Percentiles rank a stretch among this genome's conserved stretches.
Conservation (phyloP, 2,888 invertebrate species). For the Allophyes oxyacanthae region DNA sequence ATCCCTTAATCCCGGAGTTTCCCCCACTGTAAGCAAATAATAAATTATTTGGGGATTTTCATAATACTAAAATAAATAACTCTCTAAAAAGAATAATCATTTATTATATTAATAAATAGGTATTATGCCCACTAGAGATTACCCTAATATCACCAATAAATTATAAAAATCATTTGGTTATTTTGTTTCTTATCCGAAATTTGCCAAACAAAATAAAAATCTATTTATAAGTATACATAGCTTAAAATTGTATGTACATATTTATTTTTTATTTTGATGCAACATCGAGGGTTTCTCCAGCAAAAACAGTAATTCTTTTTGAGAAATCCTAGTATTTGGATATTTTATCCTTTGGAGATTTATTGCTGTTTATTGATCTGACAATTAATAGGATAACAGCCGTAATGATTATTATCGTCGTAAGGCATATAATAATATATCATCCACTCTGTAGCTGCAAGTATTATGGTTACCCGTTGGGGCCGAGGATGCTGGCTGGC, state of each 20-base stretch:
- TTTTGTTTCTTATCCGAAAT: background rate
- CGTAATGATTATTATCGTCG: too few relatives aligned
- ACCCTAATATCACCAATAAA: constrained; percentile 12
- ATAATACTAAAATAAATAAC: background rate
- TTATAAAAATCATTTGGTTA: constrained; percentile 7
- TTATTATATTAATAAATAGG: constrained; percentile 17
- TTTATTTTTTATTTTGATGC: background rate
- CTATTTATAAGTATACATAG: background rate
- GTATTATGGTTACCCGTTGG: too few relatives aligned
- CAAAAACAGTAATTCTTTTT: constrained; percentile 17
- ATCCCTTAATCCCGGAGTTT: constrained; percentile 26
- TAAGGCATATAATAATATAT: too few relatives aligned
- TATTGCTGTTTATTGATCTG: constrained; percentile 33
- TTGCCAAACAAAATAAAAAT: constrained; percentile 2
- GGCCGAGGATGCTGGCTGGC: too few relatives aligned
- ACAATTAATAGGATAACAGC: constrained; percentile 30
- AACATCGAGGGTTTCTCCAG: constrained; percentile 5
- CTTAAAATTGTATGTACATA: background rate
- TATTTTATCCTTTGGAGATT: constrained; percentile 23
- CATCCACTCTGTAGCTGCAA: constrained; percentile 16
- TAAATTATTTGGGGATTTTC: constrained; percentile 31
- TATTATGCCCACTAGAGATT: constrained; percentile 37
- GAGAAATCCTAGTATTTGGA: constrained; percentile 21
- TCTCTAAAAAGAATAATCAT: too few relatives aligned
- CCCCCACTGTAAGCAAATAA: constrained; percentile 13